phyloP scores from a whole-genome alignment of 2,888 invertebrate species.

The Graphium colonna region DNA sequence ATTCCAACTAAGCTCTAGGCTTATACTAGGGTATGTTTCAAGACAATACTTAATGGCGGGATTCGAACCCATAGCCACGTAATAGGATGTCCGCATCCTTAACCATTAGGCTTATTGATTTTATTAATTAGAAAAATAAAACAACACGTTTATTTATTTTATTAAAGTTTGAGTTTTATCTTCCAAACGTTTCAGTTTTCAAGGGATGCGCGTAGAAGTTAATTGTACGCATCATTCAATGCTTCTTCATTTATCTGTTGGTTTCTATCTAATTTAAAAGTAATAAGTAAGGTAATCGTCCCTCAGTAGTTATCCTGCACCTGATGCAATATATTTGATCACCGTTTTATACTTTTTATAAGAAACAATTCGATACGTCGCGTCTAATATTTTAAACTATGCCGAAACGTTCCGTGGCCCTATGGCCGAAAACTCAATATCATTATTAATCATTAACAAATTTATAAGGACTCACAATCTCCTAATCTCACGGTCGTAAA shows the following conservation, averaged over 20 bases:
- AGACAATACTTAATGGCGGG: no score
- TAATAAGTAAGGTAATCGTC: neutral
- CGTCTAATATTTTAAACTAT: slow-evolving; percentile 24
- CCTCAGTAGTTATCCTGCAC: neutral
- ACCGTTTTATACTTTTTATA: slow-evolving; percentile 9
- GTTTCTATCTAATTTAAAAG: neutral
- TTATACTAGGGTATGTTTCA: no score
- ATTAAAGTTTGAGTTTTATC: neutral
- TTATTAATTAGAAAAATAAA: no score
- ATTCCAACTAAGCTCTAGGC: no score
- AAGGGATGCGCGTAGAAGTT: no score
- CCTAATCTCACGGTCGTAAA: slow-evolving; percentile 46
- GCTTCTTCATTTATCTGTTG: neutral
- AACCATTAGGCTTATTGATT: no score
- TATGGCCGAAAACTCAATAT: slow-evolving; percentile 56
- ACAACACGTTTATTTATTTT: neutral
- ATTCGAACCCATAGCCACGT: no score
- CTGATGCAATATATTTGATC: neutral
- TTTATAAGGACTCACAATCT: slow-evolving; percentile 71
- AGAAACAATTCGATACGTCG: slow-evolving; percentile 8
- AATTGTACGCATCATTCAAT: no score
- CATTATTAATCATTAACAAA: slow-evolving; percentile 73
- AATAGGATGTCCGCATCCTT: no score
- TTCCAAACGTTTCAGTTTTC: no score
- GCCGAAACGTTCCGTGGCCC: slow-evolving; percentile 22